These are phyloP conservation scores for Candidula unifasciata DNA, from an alignment of 2,888 invertebrate species.

Conservation along the genomic window DNA sequence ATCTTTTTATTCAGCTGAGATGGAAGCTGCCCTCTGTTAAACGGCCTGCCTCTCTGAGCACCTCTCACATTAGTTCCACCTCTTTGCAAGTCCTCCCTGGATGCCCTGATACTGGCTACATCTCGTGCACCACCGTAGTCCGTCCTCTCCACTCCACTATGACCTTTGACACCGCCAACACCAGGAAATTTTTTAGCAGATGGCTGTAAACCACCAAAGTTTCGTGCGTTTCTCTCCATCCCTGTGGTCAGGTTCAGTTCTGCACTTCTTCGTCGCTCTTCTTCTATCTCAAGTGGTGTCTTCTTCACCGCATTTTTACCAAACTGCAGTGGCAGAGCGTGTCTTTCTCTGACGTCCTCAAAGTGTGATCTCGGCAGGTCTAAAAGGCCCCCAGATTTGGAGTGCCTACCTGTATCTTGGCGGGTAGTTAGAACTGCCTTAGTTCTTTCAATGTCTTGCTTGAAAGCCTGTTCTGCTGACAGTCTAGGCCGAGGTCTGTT, in stretches of 20 bases:
- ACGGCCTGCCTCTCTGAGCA: not conserved
- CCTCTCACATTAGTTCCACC: not conserved
- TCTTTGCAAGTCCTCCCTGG: not conserved
- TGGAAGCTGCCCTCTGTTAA: not conserved
- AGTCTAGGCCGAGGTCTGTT: constrained; percentile 10
- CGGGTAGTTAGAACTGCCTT: not conserved
- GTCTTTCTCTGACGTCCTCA: constrained; percentile 2
- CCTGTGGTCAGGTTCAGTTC: not conserved
- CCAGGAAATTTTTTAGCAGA: not conserved
- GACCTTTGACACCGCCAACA: too few species aligned
- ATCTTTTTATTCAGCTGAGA: too few species aligned
- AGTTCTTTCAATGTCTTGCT: constrained; percentile 46
- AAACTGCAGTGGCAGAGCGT: constrained; percentile 41
- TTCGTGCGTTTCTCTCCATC: too few species aligned
- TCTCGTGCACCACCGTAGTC: not conserved
- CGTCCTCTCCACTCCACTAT: too few species aligned
- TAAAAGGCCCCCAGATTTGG: not conserved
- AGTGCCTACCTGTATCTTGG: not conserved
- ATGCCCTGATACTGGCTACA: not conserved
- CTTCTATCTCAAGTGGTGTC: constrained; percentile 14
- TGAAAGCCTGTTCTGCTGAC: constrained; percentile 37
- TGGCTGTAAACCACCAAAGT: not conserved
- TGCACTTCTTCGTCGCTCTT: constrained; percentile 15
- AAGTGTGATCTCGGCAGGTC: not conserved
- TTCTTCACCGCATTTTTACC: constrained; percentile 44